Evolutionary conservation across 92 coral and sea anemone species (phyloP), one percentile per base, ranked within the genome.

Genomic region (Umimayanthus kanabou): DNA sequence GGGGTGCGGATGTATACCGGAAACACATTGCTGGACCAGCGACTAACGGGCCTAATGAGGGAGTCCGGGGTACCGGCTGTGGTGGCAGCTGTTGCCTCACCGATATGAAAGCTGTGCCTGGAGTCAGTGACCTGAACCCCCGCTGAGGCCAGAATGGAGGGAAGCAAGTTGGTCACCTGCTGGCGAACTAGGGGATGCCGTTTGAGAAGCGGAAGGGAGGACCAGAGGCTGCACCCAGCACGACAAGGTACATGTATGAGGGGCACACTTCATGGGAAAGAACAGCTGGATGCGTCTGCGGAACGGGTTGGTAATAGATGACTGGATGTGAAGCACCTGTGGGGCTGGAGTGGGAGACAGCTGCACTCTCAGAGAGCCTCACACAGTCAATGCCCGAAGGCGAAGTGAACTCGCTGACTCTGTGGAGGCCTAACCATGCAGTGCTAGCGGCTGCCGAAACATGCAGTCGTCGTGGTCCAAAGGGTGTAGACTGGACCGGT

Each of bases 281-380:
- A 85, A 79, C 47, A 86, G 89, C 66, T 73, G 74, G 10, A 79
- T 80, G 20, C 90, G 90, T 45, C 43, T 49, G 76, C 90, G 89
- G 71, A 90, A 90, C 10, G 90, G 92, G 58, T 90, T 88, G 30
- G 88, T 81, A 50, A 86, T 90, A 50, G 92, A 77, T 14, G 30
- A 81, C 77, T 71, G 78, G 70, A 77, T 71, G 55, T 13, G 50
- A 43, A 85, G 28, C 28, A 25, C 42, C 26, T 55, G 88, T 11
- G 43, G 88, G 42, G 0, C 37, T 42, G 81, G 70, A 40, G 20
- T 78, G 64, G 30, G 82, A 43, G 84, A 72, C 88, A 6, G 73
- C 88, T 37, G 25, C 18, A 15, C 69, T 6, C 58, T 69, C 87
- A 7, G 13, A 13, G 15, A 72, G 80, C 8, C 85, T 28, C 33